Conservation (phyloP, 2,797 vertebrate genomes). For the Labeo calbasu region DNA sequence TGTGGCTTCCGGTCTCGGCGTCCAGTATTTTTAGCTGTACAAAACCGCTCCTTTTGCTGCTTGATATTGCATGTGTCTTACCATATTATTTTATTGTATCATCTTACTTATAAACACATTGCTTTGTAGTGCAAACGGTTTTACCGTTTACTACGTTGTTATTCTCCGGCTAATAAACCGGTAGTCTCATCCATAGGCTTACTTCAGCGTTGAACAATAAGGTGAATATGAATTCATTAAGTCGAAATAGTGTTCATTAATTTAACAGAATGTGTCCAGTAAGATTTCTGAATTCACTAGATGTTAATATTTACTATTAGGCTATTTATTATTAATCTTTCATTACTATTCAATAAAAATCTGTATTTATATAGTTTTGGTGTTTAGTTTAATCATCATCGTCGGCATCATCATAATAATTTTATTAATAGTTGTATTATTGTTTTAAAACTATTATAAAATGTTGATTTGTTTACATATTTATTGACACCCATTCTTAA, state of each 20-base stretch:
- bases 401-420: not conserved
- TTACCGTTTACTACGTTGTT: no score
- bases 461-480: not conserved
- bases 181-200: no score
- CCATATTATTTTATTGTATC: no score
- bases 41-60: no score
- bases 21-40: no score
- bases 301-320: not conserved
- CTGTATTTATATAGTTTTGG: not conserved
- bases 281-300: not conserved
- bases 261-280: not conserved
- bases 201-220: no score
- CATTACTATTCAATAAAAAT: not conserved
- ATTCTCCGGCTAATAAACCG: no score
- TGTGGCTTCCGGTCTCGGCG: no score
- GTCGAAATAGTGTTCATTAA: not conserved
- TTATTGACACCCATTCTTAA: no score
- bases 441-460: not conserved
- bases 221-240: not conserved
- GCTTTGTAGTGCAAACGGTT: no score
- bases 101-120: no score
- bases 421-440: not conserved
- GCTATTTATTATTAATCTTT: not conserved
- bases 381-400: not conserved
- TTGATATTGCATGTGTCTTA: no score